phyloP scores from a whole-genome alignment of 2,113 vertebrate genomes.

The Propithecus coquereli region DNA sequence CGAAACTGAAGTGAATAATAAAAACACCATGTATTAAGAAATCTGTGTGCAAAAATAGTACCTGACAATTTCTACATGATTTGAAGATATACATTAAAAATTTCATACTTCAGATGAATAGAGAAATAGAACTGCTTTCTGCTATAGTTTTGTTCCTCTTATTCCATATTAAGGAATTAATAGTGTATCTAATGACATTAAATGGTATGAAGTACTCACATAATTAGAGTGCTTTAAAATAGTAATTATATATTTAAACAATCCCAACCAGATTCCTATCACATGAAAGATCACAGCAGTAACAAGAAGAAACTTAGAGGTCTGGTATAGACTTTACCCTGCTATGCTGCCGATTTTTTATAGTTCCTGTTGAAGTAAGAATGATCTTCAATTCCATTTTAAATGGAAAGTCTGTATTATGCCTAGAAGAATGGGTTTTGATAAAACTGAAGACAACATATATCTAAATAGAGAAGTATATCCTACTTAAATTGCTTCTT shows the following conservation, averaged over 20 bases:
- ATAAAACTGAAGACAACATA: constrained; percentile 30
- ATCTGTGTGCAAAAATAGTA: neutral
- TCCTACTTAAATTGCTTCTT: neutral
- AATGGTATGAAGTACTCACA: constrained; percentile 52
- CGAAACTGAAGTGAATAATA: neutral
- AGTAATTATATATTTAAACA: constrained; percentile 52
- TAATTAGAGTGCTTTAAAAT: constrained; percentile 55
- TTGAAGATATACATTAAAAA: neutral
- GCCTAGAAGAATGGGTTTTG: neutral
- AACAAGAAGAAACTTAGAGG: constrained; percentile 24
- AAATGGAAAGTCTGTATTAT: constrained; percentile 25
- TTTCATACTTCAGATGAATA: neutral
- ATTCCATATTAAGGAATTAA: constrained; percentile 5
- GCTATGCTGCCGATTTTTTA: neutral
- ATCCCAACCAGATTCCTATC: constrained; percentile 14
- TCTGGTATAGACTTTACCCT: neutral
- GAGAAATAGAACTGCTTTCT: constrained; percentile 27
- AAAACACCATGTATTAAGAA: neutral
- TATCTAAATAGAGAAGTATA: constrained; percentile 22
- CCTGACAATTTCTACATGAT: neutral
- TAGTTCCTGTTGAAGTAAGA: constrained; percentile 30
- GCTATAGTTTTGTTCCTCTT: neutral
- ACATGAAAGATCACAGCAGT: constrained; percentile 2
- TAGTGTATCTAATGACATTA: constrained; percentile 30
- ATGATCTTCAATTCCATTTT: constrained; percentile 36